Base-by-base conservation (phyloP, 2,797 vertebrate genomes). In the Ataeniobius toweri region DNA sequence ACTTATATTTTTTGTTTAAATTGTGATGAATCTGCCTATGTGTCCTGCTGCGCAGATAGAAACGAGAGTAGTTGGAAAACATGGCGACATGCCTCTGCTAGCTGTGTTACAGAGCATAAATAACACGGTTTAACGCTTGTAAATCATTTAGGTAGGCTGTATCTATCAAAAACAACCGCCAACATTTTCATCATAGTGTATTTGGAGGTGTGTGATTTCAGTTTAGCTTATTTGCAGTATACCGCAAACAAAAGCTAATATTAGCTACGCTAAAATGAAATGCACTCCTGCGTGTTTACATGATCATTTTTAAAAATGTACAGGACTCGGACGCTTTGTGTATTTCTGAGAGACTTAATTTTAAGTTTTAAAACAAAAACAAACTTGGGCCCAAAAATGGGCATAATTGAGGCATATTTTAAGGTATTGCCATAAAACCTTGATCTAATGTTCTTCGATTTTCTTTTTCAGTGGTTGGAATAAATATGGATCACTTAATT, bases 11-110 rank as follows among this genome's bases (percentile, higher is more conserved):
- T 41, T 10, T 0, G n/a, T 61, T 36, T 14, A 51, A 10, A 14
- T 0, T 0, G 3, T 0, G 5, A 3, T 3, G 44, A 22, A 22
- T 1, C 28, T 9, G n/a, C 26, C 6, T 50, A 14, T 74, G 24
- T 12, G 20, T 31, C 6, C 3, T 71, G 26, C 3, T 13, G 28
- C 9, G 26, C 22, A 63, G 71, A 31, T 31, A 53, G 0, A 9
- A 76, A 87, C 69, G 82, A 81, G 82, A 79, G 56, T 56, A 5
- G 50, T 16, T 4, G 0, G 24, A 44, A 74, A 63, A 73, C 48
- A 22, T 10, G 61, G 77, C n/a, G 83, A 85, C 89, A 91, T 92
- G 85, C 70, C 16, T 59, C 4, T 10, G 28, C 69, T 41, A 26
- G 58, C 75, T 36, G 14, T 1, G 1, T 73, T 0, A 46, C 22